Percentiles rank a stretch among this genome's conserved stretches.
phyloP scores from a whole-genome alignment of 2,113 vertebrate species.

The Anoura caudifer region DNA sequence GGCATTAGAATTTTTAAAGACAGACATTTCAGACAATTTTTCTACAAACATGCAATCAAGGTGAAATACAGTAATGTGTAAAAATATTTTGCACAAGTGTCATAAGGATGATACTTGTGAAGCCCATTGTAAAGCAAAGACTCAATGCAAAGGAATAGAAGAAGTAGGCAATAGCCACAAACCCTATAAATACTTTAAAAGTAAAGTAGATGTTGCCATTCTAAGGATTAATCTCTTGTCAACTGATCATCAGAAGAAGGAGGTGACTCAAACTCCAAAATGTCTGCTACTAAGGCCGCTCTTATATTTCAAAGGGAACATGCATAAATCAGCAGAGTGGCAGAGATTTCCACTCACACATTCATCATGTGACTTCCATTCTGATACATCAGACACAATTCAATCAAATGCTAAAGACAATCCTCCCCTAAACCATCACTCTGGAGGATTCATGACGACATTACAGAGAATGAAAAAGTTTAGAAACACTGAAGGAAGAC shows the following conservation, averaged over 20 bases:
- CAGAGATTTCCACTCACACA: background rate
- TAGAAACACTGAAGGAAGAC: background rate
- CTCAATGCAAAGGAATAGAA: background rate
- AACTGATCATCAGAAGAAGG: background rate
- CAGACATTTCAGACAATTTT: background rate
- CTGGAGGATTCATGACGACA: background rate
- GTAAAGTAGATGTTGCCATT: slow-evolving; percentile 1
- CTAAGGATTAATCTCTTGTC: background rate
- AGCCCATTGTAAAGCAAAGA: background rate
- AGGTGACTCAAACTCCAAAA: background rate
- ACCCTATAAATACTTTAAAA: background rate
- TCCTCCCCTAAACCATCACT: background rate
- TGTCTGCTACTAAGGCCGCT: background rate
- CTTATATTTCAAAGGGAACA: background rate
- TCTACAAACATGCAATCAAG: background rate
- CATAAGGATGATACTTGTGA: background rate
- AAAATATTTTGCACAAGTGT: background rate
- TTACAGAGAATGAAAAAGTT: background rate
- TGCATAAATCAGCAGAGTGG: background rate
- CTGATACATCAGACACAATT: slow-evolving; percentile 5
- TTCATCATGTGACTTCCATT: background rate
- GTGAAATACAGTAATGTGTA: background rate
- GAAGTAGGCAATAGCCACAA: background rate
- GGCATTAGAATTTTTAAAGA: background rate
- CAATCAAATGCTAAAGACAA: background rate